A percentile compares a stretch with the other conserved stretches of the same genome.
Conservation (phyloP, 2,888 invertebrate genomes). For the Orthosia incerta region DNA sequence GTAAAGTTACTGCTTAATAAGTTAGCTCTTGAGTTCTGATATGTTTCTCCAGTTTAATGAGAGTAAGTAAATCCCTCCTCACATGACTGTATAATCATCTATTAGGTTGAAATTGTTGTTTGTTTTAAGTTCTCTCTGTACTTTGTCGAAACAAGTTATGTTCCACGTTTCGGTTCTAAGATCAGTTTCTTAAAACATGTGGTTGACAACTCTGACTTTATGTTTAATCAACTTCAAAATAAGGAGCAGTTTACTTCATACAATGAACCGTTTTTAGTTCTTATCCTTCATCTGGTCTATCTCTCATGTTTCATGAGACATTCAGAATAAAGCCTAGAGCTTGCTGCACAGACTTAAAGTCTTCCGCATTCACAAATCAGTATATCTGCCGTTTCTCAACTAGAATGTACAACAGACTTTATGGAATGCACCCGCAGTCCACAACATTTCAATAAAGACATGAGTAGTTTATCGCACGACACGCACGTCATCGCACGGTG, state of each 20-base stretch:
- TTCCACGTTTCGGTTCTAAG: not conserved
- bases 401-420: constrained; percentile 8
- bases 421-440: constrained; percentile 33
- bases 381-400: constrained; percentile 2
- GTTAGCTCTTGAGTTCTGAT: constrained; percentile 4
- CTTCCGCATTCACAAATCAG: constrained; percentile 36
- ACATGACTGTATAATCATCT: not conserved
- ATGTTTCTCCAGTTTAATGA: not conserved
- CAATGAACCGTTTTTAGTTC: not conserved
- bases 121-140: not conserved
- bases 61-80: not conserved
- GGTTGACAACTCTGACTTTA: not conserved
- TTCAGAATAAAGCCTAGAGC: not conserved
- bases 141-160: not conserved
- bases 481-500: constrained; percentile 31
- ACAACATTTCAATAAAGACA: constrained; percentile 16
- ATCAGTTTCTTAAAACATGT: not conserved
- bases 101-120: not conserved
- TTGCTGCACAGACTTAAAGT: not conserved
- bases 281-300: not conserved
- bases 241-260: too few relatives aligned
- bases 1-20: constrained; percentile 11
- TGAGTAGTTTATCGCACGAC: not conserved
- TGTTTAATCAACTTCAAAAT: not conserved
- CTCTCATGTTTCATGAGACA: not conserved